These are phyloP conservation scores for Acronicta alni DNA, from an alignment of 2,888 invertebrate species.

Conservation along the genomic window DNA sequence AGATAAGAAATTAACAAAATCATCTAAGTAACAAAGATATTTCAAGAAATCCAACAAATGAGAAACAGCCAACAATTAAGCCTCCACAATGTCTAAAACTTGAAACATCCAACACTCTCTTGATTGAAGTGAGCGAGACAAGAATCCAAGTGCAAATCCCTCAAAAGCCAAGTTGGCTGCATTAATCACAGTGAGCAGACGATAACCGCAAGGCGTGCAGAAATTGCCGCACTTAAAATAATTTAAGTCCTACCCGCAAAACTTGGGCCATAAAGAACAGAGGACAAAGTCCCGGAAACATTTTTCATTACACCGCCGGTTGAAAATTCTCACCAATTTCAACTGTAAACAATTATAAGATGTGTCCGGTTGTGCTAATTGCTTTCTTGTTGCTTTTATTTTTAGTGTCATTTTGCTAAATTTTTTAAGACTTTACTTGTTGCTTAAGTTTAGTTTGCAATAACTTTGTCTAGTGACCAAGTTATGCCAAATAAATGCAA, in stretches of 20 bases:
- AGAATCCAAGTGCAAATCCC: constrained; percentile 60
- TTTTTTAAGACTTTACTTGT: background rate
- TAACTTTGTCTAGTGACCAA: too few relatives aligned
- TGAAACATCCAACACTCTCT: constrained; percentile 35
- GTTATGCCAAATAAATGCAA: too few relatives aligned
- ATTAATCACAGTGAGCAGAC: constrained; percentile 78
- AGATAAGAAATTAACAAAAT: constrained; percentile 15
- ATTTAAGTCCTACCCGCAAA: constrained; percentile 79
- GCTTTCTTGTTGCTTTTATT: constrained; percentile 57
- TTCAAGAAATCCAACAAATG: constrained; percentile 13
- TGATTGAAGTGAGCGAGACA: constrained; percentile 52
- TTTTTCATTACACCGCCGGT: constrained; percentile 82
- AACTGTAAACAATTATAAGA: constrained; percentile 83
- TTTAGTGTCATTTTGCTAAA: constrained; percentile 27
- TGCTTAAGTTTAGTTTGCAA: too few relatives aligned
- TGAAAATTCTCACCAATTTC: constrained; percentile 68
- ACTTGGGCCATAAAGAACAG: constrained; percentile 82
- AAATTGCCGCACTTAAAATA: constrained; percentile 84
- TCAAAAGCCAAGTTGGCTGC: constrained; percentile 60
- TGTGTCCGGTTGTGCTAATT: constrained; percentile 76
- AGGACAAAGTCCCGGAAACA: constrained; percentile 80
- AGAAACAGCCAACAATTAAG: constrained; percentile 37
- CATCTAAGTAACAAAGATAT: constrained; percentile 2
- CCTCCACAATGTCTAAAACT: constrained; percentile 22
- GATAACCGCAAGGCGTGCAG: constrained; percentile 83